Evolutionary conservation across 1,140 invertebrate genomes (phyloP).

Genomic region (Bradynema listronoti): DNA sequence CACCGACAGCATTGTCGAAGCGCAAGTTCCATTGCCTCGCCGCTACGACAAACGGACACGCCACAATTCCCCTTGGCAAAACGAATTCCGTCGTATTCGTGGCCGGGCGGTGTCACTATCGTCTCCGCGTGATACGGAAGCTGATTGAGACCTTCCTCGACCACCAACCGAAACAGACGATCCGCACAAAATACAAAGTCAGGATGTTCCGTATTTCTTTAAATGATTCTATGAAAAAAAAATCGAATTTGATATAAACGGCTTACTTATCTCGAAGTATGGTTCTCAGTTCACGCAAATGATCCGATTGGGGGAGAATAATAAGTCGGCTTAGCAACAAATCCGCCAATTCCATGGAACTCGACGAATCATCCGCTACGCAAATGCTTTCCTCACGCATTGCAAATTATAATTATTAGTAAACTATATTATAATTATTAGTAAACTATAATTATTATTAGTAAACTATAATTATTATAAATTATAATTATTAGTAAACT

Average conservation of each 20-base stretch:
- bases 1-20: conserved; percentile 91
- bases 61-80: conserved; percentile 95
- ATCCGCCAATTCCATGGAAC: no score
- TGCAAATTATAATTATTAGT: no score
- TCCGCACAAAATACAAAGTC: conserved; percentile 99
- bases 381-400: no score
- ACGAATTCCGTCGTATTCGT: conserved; percentile 79
- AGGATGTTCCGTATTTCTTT: conserved; percentile 78
- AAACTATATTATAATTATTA: no score
- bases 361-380: no score
- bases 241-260: neutral
- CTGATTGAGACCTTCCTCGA: conserved; percentile 95
- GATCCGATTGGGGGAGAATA: conserved; percentile 32
- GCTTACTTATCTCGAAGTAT: conserved; percentile 81
- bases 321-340: no score
- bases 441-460: no score
- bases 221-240: conserved; percentile 54
- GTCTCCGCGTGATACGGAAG: conserved; percentile 80
- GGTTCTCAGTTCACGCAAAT: conserved; percentile 76
- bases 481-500: no score
- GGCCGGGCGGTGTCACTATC: conserved; percentile 84
- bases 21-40: conserved; percentile 93
- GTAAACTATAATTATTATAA: no score
- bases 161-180: conserved; percentile 82
- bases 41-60: conserved; percentile 83